phyloP scores from a whole-genome alignment of 2,888 invertebrate genomes.

The Morpho deidamia region DNA sequence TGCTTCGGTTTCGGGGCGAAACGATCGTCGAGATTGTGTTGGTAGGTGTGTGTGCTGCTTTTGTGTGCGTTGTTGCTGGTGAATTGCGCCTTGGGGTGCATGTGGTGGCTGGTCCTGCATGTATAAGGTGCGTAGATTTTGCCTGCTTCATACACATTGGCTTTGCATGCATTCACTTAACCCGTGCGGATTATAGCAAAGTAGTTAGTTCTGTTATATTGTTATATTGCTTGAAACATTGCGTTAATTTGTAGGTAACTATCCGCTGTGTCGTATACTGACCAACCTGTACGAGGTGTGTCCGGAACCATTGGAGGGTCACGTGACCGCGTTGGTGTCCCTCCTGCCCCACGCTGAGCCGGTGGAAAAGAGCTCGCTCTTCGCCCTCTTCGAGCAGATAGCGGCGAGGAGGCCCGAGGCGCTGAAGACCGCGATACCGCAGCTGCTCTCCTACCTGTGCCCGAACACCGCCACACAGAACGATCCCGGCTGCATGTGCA shows the following conservation, averaged over 20 bases:
- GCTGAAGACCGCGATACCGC: conserved; percentile 88
- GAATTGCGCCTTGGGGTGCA: no score
- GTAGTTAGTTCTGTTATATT: no score
- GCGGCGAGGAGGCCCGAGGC: conserved; percentile 89
- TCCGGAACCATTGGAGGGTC: conserved; percentile 90
- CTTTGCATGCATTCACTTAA: no score
- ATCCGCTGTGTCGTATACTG: conserved; percentile 90
- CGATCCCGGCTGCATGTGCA: conserved; percentile 66
- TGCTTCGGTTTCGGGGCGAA: no score
- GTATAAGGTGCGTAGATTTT: no score
- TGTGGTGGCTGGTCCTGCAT: no score
- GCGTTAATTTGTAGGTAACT: conserved; percentile 83
- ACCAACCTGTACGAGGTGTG: conserved; percentile 95
- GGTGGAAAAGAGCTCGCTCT: conserved; percentile 90
- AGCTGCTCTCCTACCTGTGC: conserved; percentile 87
- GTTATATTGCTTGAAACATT: no score
- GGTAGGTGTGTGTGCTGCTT: no score
- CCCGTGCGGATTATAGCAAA: no score
- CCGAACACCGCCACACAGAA: conserved; percentile 51
- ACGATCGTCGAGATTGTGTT: no score
- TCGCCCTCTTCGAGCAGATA: conserved; percentile 89
- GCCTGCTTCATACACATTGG: no score
- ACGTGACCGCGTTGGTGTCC: conserved; percentile 88
- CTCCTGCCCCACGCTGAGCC: conserved; percentile 90
- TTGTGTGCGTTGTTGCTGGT: no score